Evolutionary conservation across 2,113 vertebrate species (phyloP), one percentile per base, ranked within the genome.

Genomic region (Tachycineta bicolor): DNA sequence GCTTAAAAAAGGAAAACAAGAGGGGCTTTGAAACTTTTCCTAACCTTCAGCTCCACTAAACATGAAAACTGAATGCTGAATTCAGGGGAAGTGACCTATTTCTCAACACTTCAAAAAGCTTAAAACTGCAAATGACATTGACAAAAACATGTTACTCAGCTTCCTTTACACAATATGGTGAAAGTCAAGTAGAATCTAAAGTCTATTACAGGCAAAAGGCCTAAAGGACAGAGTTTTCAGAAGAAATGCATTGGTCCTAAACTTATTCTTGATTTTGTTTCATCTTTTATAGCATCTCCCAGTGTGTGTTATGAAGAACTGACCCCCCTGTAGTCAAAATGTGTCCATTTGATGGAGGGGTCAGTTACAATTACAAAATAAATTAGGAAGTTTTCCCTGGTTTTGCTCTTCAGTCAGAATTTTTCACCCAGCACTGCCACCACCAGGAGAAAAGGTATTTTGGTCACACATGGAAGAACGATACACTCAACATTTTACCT

Each of bases 1-100:
- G 24, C 62, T 85, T 87, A 44, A 73, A 94, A 93, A 78, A 81
- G 73, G 73, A 93, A 93, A 97, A 86, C 71, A 95, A 78, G 78
- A 90, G 79, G 75, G 39, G n/a, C 75, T 77, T 77, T 83, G 89
- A 94, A 88, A 60, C 81, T 81, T 63, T 84, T 74, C 67, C 58
- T 92, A 81, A 82, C 82, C 82, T 84, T 91, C 77, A 90, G 65
- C 67, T 91, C 67, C 44, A 21, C 83, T 46, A 89, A 77, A 94
- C 80, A 87, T 90, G 82, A 87, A 86, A 92, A 94, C 78, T n/a
- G 43, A 58, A 37, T 71, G 80, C 82, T 55, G 77, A 75, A 73
- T 82, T 89, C 81, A 14, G 47, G 56, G 78, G 41, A 96, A 43
- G 29, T 39, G 68, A 87, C 83, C 83, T 81, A 91, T 77, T 96